Evolutionary conservation across 2,888 invertebrate species (phyloP).

Genomic region (Deilephila porcellus): DNA sequence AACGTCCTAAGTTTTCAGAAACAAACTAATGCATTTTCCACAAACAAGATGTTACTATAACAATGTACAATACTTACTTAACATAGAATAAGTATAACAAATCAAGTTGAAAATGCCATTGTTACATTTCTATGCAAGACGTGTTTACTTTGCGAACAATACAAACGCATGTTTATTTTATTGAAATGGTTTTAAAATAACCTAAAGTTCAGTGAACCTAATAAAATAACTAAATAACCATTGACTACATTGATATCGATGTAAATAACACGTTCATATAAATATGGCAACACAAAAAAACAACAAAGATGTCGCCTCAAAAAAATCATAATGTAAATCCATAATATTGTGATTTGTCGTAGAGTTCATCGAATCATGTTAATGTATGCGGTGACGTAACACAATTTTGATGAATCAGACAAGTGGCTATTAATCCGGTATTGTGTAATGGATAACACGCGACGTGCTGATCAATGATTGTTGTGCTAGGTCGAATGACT

Average conservation of each 20-base stretch:
- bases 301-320: no score
- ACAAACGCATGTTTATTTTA: not conserved
- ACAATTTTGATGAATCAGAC: slow-evolving; percentile 54
- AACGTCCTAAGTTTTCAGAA: not conserved
- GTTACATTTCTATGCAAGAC: not conserved
- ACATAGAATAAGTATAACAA: not conserved
- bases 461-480: slow-evolving; percentile 33
- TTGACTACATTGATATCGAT: no score
- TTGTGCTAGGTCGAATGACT: slow-evolving; percentile 34
- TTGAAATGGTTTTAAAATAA: not conserved
- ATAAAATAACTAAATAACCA: not conserved
- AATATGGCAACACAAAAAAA: not conserved
- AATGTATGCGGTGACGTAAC: slow-evolving; percentile 46
- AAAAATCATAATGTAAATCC: not conserved
- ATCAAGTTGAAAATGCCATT: not conserved
- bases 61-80: not conserved
- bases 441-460: slow-evolving; percentile 36
- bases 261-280: not conserved
- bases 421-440: slow-evolving; percentile 39
- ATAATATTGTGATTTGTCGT: not conserved
- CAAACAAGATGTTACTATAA: no score
- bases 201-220: not conserved
- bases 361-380: slow-evolving; percentile 15
- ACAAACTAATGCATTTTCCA: no score
- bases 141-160: not conserved